Evolutionary conservation across 2,888 invertebrate genomes (phyloP), one percentile per base, ranked within the genome.

Genomic region (Germaria angustata): DNA sequence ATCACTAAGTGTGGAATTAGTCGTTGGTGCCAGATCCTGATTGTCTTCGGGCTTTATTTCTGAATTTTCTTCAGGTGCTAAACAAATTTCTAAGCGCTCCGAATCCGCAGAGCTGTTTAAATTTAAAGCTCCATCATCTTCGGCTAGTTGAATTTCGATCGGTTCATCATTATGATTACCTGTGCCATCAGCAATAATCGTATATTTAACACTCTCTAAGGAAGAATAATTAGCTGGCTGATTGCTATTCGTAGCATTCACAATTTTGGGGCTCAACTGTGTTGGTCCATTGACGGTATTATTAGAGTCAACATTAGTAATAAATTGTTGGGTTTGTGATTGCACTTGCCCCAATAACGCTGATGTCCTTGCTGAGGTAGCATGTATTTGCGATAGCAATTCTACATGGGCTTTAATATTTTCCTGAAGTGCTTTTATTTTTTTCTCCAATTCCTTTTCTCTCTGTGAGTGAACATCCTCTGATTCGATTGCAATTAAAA

Each of bases 71-170:
- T 88, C 87, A 3, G 85, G 84, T 11, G 83, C 73, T 15, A 90
- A 44, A 53, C 87, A 89, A 15, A 90, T 89, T 77, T 90, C 88
- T 17, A 89, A 77, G 7, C 89, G 88, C 28, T 84, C 85, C 0
- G 89, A 90, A 73, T 89, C 89, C 0, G 85, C 84, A 0, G 90
- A 89, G 13, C 80, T 86, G 84, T 87, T 88, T 28, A 88, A 71
- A 75, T 88, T 88, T 0, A 86, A 4, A 5, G 86, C 85, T 59
- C 86, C 88, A 34, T 86, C n/a, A n/a, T n/a, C n/a, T n/a, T n/a
- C 87, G 4, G 28, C 3, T 28, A 28, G 59, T 17, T 89, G 87
- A 24, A 90, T 88, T 65, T 88, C 87, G 28, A 90, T 87, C 34
- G 88, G 87, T 49, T 87, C 88, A 5, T 85, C 83, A 53, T 53